Base-by-base conservation (phyloP, 2,113 vertebrate genomes). In the Petroica traversi region DNA sequence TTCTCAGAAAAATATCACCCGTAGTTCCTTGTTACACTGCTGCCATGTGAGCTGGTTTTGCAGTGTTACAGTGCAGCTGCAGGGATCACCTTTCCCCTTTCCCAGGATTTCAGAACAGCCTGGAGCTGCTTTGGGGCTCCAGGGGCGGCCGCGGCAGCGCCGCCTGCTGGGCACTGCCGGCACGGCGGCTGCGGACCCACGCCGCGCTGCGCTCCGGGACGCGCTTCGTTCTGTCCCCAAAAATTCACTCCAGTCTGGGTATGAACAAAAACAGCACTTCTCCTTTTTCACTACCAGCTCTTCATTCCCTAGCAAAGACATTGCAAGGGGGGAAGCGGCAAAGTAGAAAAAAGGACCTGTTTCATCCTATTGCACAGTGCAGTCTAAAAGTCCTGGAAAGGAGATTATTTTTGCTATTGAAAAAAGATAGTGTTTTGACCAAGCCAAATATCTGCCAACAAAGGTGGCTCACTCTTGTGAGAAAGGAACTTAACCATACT, bases 201-300 rank as follows among this genome's bases (percentile, higher is more conserved):
- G 34, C 40, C 40, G 31, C 1, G 31, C 67, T 0, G 40, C 8
- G 58, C 48, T 4, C 40, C 9, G 23, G 3, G 13, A 31, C 1
- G 33, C 40, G 1, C 40, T 31, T 31, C 26, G 5, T 7, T 23
- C 24, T 14, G n/a, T 28, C 25, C 8, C 24, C 8, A 4, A 0
- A 5, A 11, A 58, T 14, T 41, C 14, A 66, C 24, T 23, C 7
- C 28, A 28, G 16, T 2, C 15, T 25, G 20, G 2, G 62, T n/a
- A n/a, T 59, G 71, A 5, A 15, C 41, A 55, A n/a, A 46, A 52
- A n/a, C 38, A 8, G 3, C 31, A 3, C 0, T 14, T 23, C 6
- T n/a, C 19, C 36, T 41, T 76, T 49, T 33, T 23, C 40, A 22
- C 33, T 22, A 13, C 8, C n/a, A 36, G 38, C 46, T 77, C 48